Evolutionary conservation across 2,888 invertebrate species (phyloP).

Genomic region (Temnothorax rugatulus): DNA sequence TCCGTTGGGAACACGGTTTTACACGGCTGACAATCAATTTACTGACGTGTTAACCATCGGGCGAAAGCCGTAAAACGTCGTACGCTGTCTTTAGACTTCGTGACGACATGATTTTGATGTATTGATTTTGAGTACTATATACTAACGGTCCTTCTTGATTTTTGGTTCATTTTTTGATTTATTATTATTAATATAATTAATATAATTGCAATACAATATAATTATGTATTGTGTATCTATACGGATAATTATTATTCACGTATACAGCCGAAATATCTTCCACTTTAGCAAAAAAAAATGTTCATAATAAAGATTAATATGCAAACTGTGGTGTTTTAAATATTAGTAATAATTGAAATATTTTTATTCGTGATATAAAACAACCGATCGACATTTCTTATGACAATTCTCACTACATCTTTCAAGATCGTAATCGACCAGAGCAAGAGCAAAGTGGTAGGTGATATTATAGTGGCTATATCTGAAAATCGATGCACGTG

Average conservation of each 20-base stretch:
- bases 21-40: conserved; percentile 41
- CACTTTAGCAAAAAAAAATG: not conserved
- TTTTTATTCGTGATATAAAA: not conserved
- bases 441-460: not conserved
- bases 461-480: not conserved
- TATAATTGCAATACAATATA: too few species aligned
- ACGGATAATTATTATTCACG: too few species aligned
- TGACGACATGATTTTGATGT: not conserved
- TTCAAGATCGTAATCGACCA: not conserved
- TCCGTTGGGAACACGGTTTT: conserved; percentile 27
- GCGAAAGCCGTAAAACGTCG: not conserved
- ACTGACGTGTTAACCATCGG: conserved; percentile 5
- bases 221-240: too few species aligned
- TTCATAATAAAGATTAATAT: not conserved
- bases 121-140: not conserved
- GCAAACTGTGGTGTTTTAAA: not conserved
- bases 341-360: not conserved
- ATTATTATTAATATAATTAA: too few species aligned
- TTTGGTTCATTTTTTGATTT: too few species aligned
- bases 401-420: not conserved
- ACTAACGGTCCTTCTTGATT: too few species aligned
- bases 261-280: not conserved
- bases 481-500: conserved; percentile 23
- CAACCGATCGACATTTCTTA: not conserved
- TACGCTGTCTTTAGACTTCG: not conserved